Evolutionary conservation across 2,797 vertebrate genomes (phyloP).

Genomic region (Channallabes apus): DNA sequence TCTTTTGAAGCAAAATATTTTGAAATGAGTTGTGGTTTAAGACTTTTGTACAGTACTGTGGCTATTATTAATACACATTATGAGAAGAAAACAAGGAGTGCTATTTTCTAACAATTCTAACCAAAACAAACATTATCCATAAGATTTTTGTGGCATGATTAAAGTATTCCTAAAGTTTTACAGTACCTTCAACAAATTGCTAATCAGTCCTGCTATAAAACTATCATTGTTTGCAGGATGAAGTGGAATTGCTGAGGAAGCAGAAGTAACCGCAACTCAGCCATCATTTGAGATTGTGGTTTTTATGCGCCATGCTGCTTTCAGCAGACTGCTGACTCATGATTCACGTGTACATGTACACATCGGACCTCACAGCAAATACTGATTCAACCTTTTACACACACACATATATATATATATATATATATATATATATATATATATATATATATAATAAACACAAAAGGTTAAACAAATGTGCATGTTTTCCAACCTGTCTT

Average conservation of each 20-base stretch:
- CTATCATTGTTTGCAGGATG: conserved; percentile 64
- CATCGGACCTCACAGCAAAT: background rate
- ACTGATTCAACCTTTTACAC: background rate
- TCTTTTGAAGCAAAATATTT: background rate
- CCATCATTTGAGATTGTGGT: background rate
- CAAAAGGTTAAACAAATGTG: background rate
- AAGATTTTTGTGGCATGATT: background rate
- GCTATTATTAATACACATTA: background rate
- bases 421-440: no score
- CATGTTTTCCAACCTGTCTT: background rate
- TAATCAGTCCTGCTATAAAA: background rate
- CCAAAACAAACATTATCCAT: background rate
- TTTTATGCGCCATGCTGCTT: conserved; percentile 11
- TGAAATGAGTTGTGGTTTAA: background rate
- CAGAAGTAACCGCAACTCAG: conserved; percentile 56
- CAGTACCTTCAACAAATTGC: background rate
- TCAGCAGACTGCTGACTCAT: conserved; percentile 11
- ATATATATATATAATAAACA: background rate
- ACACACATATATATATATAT: no score
- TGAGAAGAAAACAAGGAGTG: background rate
- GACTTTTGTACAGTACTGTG: background rate
- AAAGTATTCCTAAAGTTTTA: background rate
- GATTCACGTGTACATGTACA: background rate
- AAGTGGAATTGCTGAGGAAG: conserved; percentile 66
- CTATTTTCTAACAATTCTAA: background rate